A percentile compares a stretch with the other conserved stretches of the same genome.
These are phyloP conservation scores for Barnardius zonarius DNA, from an alignment of 2,113 vertebrate species.

Conservation along the genomic window DNA sequence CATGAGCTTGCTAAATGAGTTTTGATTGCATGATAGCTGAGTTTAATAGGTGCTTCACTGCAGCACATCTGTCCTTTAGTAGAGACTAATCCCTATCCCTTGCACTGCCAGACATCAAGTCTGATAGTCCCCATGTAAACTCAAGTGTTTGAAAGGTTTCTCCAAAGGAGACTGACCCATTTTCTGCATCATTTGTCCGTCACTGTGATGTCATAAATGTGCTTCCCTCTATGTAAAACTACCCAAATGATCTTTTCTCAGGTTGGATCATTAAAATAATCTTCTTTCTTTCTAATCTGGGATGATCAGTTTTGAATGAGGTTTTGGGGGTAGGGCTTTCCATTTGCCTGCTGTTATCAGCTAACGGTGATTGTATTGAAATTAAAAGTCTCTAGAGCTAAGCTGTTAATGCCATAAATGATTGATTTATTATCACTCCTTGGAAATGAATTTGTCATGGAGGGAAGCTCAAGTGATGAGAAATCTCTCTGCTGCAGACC, in stretches of 20 bases:
- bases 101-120: conserved; percentile 28
- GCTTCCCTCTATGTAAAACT: background rate
- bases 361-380: background rate
- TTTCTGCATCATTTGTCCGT: background rate
- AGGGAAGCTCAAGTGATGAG: background rate
- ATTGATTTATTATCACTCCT: background rate
- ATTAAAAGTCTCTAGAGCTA: background rate
- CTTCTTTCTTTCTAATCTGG: conserved; percentile 37
- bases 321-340: conserved; percentile 3
- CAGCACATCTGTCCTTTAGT: background rate
- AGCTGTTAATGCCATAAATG: background rate
- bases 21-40: background rate
- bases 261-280: conserved; percentile 41
- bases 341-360: background rate
- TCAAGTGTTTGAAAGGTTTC: background rate
- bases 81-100: conserved; percentile 17
- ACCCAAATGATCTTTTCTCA: conserved; percentile 25
- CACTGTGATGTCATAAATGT: background rate
- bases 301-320: conserved; percentile 19
- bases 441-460: background rate
- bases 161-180: background rate
- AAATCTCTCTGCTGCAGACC: background rate
- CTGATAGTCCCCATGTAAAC: conserved; percentile 47
- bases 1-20: background rate
- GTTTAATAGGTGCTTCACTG: background rate